phyloP scores from a whole-genome alignment of 2,797 vertebrate species.

The Microctenopoma steveboyesi region DNA sequence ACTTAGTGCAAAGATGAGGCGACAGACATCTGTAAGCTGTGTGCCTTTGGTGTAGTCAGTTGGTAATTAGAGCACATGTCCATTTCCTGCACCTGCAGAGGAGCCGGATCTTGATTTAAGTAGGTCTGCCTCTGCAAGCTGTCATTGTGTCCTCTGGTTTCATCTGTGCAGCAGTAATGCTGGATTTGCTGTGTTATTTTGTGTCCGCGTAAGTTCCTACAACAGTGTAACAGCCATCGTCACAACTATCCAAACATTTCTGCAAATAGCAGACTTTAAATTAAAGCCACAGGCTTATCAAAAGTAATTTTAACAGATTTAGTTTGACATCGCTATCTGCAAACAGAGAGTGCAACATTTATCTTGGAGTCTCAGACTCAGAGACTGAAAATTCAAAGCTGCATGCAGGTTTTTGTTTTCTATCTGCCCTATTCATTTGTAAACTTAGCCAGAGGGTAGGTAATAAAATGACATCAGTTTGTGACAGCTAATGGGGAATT shows the following conservation, averaged over 20 bases:
- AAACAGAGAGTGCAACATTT: neutral
- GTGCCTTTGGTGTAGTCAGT: neutral
- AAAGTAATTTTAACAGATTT: neutral
- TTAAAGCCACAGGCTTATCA: neutral
- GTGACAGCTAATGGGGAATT: constrained; percentile 15
- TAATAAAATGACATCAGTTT: constrained; percentile 22
- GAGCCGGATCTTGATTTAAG: constrained; percentile 1
- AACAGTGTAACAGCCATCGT: neutral
- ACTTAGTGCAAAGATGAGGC: no score
- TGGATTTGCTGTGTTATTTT: neutral
- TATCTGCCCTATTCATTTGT: neutral
- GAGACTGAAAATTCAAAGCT: constrained; percentile 6
- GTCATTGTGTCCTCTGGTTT: neutral
- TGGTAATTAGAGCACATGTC: constrained; percentile 29
- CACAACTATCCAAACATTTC: no score
- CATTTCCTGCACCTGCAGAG: constrained; percentile 10
- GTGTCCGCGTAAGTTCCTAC: neutral
- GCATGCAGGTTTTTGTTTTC: neutral
- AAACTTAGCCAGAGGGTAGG: constrained; percentile 23
- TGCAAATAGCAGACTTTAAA: neutral
- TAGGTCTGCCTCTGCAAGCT: neutral
- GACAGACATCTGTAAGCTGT: neutral
- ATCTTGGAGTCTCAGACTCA: constrained; percentile 3
- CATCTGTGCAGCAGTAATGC: neutral
- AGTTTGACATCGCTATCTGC: no score